These are phyloP conservation scores for Cotesia typhae DNA, from an alignment of 1,140 invertebrate species.

Conservation along the genomic window DNA sequence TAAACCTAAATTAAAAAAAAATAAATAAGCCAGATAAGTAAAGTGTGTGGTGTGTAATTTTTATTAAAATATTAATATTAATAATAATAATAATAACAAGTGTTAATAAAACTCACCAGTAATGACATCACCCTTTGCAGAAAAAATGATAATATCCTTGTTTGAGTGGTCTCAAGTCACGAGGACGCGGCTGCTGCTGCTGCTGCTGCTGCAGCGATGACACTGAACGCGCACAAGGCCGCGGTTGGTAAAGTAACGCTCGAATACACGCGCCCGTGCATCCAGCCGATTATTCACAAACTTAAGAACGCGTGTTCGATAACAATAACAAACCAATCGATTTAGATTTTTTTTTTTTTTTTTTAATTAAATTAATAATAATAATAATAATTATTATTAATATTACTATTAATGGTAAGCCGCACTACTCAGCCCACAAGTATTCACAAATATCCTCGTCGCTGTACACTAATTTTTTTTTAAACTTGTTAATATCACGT, in stretches of 20 bases:
- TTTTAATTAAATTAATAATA: neutral
- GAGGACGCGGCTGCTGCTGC: constrained; percentile 18
- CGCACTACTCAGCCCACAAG: neutral
- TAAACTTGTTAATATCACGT: constrained; percentile 16
- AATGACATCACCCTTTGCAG: constrained; percentile 63
- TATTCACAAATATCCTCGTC: constrained; percentile 8
- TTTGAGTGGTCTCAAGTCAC: constrained; percentile 35
- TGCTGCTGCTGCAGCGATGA: constrained; percentile 20
- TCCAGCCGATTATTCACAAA: constrained; percentile 29
- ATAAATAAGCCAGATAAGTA: neutral
- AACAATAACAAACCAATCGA: constrained; percentile 9
- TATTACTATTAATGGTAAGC: no score
- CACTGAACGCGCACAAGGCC: constrained; percentile 28
- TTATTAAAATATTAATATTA: no score
- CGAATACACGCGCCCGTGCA: constrained; percentile 36
- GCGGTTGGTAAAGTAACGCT: constrained; percentile 34
- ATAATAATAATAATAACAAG: neutral
- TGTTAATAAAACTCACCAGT: constrained; percentile 55
- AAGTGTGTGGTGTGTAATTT: no score
- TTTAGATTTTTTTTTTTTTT: neutral
- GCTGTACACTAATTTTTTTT: neutral
- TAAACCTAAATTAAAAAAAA: neutral
- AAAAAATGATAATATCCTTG: constrained; percentile 50
- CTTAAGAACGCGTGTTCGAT: neutral
- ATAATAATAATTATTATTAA: neutral